Conservation (phyloP, 2,888 invertebrate species). For the Pyrrhosoma nymphula region DNA sequence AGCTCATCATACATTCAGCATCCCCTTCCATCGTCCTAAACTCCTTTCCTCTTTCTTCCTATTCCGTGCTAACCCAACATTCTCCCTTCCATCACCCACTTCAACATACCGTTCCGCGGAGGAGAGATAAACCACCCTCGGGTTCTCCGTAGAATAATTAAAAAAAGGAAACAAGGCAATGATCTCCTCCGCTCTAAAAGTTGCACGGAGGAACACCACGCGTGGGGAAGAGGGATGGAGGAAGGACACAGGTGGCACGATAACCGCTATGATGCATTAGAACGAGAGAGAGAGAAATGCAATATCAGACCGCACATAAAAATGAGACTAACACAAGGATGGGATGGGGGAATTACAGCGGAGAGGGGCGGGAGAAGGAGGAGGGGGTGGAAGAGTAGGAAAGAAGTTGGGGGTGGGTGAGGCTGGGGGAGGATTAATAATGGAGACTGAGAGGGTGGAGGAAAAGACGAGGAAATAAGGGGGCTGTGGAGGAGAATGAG, state of each 20-base stretch:
- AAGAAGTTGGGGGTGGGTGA: not conserved
- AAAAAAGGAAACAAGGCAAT: not conserved
- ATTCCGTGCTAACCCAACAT: too few species aligned
- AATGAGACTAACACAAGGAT: not conserved
- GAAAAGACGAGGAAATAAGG: not conserved
- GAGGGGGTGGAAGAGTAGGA: too few species aligned
- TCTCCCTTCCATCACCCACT: too few species aligned
- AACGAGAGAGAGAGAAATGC: not conserved
- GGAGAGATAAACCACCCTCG: not conserved
- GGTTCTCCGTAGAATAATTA: not conserved
- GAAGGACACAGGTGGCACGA: not conserved
- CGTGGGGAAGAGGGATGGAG: not conserved
- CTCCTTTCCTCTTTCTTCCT: too few species aligned
- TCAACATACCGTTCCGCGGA: too few species aligned
- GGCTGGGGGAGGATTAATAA: slow-evolving; percentile 15
- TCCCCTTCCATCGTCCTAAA: too few species aligned
- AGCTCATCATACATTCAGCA: too few species aligned
- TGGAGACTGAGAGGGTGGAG: not conserved
- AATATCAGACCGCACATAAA: slow-evolving; percentile 36
- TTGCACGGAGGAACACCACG: not conserved
- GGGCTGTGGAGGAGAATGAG: not conserved
- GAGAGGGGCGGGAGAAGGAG: not conserved
- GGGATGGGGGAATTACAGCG: not conserved
- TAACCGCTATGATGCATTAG: not conserved
- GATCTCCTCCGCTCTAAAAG: not conserved